phyloP scores from a whole-genome alignment of 2,888 invertebrate genomes.

The Clusia tigrina region DNA sequence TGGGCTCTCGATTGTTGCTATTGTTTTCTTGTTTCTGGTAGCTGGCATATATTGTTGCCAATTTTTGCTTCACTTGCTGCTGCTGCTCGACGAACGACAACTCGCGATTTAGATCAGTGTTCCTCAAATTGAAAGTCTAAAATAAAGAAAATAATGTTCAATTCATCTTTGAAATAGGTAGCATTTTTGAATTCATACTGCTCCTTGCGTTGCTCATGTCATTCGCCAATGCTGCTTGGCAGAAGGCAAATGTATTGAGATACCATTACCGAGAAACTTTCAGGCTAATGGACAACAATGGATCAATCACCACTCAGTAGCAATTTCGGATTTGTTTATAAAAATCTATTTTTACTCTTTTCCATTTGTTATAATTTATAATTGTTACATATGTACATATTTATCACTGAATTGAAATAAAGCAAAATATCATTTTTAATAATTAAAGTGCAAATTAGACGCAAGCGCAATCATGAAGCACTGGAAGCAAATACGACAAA shows the following conservation, averaged over 20 bases:
- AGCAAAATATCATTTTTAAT: no score
- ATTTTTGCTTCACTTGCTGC: constrained; percentile 58
- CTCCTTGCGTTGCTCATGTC: background rate
- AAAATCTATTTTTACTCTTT: no score
- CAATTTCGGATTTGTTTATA: background rate
- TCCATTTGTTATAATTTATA: background rate
- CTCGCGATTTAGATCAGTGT: constrained; percentile 72
- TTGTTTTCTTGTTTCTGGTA: constrained; percentile 51
- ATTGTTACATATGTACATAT: background rate
- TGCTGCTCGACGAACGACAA: constrained; percentile 76
- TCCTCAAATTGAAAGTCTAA: constrained; percentile 75
- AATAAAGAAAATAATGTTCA: constrained; percentile 45
- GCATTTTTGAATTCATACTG: background rate
- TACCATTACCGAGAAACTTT: constrained; percentile 35
- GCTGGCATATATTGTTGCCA: constrained; percentile 55
- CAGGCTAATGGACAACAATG: constrained; percentile 21
- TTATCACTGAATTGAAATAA: no score
- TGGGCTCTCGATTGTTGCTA: constrained; percentile 32
- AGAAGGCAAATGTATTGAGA: constrained; percentile 32
- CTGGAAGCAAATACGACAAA: no score
- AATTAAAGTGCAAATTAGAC: no score
- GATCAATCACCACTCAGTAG: no score
- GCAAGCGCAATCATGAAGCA: no score
- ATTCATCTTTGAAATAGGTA: background rate
- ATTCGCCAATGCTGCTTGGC: constrained; percentile 26